Evolutionary conservation across 2,797 vertebrate species (phyloP), one percentile per base, ranked within the genome.

Genomic region (Ibycter americanus): DNA sequence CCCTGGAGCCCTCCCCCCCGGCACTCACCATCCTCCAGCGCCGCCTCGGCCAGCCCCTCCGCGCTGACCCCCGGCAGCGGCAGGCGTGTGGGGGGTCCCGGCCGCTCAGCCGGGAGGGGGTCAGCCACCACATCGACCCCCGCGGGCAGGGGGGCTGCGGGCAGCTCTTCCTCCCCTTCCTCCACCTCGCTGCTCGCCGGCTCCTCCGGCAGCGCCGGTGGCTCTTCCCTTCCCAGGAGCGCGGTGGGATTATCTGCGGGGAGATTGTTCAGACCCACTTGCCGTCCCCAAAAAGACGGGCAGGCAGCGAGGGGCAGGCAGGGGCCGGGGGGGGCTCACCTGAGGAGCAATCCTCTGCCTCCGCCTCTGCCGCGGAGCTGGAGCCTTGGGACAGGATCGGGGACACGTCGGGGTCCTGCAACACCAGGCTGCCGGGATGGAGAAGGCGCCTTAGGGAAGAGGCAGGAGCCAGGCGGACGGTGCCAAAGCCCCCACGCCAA

Each of bases 11-110:
- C 31, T 12, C 11, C n/a, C 11, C n/a, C 6, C 4, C 2, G 4
- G 26, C 27, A 56, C 98, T 97, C 85, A 98, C 98, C 98, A 2
- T 98, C 98, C 74, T 97, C 96, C 92, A 98, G 92, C 18, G 98
- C 98, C 0, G 98, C 97, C 21, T 98, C 97, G 0, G 98, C 98
- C 21, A 98, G 89, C 3, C 98, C 98, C 51, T 97, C 97, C 2
- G 25, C 6, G 6, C 90, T 52, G 7, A 51, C 32, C 11, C 65
- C 96, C 2, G 84, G 91, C 16, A 97, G 95, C 14, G 80, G 77
- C 71, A 94, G 63, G 16, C 31, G 55, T 4, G 61, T n/a, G 32
- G 70, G 19, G 76, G 94, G 73, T 12, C 89, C 85, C 2, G 19
- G 51, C 7, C 3, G 34, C 62, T 89, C 9, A 15, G 68, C 55